A percentile compares a stretch with the other conserved stretches of the same genome.
Evolutionary conservation across 2,797 vertebrate genomes (phyloP).

Genomic region (Oryzias dopingdopingensis): DNA sequence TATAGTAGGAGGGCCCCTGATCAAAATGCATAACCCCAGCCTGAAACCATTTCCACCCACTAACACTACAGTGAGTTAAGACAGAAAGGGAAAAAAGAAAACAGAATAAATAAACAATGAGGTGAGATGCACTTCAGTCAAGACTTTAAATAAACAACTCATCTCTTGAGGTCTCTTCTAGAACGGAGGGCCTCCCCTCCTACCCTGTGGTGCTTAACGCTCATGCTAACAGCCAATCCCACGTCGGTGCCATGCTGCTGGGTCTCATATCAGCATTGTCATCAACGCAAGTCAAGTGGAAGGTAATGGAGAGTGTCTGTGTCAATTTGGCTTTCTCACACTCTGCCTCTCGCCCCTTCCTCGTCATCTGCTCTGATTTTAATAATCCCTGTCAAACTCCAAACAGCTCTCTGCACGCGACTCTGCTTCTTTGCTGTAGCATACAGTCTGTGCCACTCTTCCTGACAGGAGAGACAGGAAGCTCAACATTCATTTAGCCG

Average conservation of each 20-base stretch:
- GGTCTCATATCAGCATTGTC: constrained; percentile 87
- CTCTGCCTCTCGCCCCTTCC: constrained; percentile 82
- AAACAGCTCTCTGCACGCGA: constrained; percentile 81
- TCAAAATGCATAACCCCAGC: constrained; percentile 71
- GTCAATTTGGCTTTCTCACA: constrained; percentile 94
- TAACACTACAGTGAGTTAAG: constrained; percentile 63
- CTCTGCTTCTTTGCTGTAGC: constrained; percentile 57
- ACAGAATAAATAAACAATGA: constrained; percentile 67
- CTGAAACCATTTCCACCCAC: constrained; percentile 54
- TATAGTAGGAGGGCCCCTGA: constrained; percentile 50
- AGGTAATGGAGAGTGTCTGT: constrained; percentile 97
- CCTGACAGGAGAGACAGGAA: constrained; percentile 94
- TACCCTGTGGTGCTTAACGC: constrained; percentile 77
- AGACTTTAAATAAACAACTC: constrained; percentile 78
- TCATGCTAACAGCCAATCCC: constrained; percentile 82
- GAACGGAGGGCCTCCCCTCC: constrained; percentile 37
- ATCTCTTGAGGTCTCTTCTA: constrained; percentile 52
- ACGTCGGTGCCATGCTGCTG: constrained; percentile 43
- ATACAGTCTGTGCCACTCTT: constrained; percentile 85
- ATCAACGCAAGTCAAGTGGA: constrained; percentile 89
- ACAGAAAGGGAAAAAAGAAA: constrained; percentile 29
- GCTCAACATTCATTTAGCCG: constrained; percentile 97
- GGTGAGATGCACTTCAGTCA: constrained; percentile 62
- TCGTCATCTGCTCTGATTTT: constrained; percentile 92
- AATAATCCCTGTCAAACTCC: constrained; percentile 99